These are phyloP conservation scores for Aphidoletes aphidimyza DNA, from an alignment of 2,888 invertebrate genomes.

Conservation along the genomic window DNA sequence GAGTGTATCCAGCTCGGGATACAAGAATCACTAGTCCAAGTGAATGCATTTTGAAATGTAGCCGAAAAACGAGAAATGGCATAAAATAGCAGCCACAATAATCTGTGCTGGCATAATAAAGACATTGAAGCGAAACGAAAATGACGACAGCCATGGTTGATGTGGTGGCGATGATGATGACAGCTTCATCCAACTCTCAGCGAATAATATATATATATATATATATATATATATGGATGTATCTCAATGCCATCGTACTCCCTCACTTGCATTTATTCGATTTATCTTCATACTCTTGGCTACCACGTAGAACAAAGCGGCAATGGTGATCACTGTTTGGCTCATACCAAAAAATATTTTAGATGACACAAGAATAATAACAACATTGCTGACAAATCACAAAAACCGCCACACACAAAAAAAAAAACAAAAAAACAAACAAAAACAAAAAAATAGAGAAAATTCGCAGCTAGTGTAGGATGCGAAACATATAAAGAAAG, in stretches of 20 bases:
- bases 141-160: constrained; percentile 46
- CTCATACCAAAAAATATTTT: constrained; percentile 36
- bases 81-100: neutral
- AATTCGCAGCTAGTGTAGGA: no score
- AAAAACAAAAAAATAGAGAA: neutral
- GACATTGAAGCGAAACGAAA: constrained; percentile 41
- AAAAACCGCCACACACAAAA: constrained; percentile 45
- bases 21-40: no score
- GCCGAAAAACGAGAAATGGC: constrained; percentile 10
- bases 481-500: neutral
- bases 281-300: neutral
- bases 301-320: constrained; percentile 35
- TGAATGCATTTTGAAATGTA: neutral
- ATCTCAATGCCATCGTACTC: no score
- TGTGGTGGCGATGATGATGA: constrained; percentile 43
- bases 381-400: constrained; percentile 55
- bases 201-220: no score
- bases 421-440: neutral
- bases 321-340: constrained; percentile 24
- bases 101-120: constrained; percentile 46
- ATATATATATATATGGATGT: no score
- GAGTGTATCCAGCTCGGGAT: no score
- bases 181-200: constrained; percentile 35
- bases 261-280: neutral
- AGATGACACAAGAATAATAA: constrained; percentile 53